Evolutionary conservation across 2,888 invertebrate genomes (phyloP), one percentile per base, ranked within the genome.

Genomic region (Hanleya hanleyi): DNA sequence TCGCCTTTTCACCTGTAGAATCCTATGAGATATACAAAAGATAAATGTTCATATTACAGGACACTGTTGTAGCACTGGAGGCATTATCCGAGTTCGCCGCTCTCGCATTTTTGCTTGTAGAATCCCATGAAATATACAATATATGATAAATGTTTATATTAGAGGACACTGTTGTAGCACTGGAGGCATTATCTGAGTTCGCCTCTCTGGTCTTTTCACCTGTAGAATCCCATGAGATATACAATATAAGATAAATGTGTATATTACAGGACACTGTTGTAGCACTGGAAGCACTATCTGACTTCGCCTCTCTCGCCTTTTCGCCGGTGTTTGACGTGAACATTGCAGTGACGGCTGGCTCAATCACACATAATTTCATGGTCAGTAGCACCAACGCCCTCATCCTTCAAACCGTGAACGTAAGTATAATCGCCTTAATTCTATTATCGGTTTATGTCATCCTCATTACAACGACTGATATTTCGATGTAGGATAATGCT

Each of bases 231-330:
- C n/a, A n/a, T n/a, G n/a, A n/a, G n/a, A n/a, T n/a, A n/a, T n/a
- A n/a, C n/a, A n/a, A n/a, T n/a, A n/a, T n/a, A n/a, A n/a, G n/a
- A n/a, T n/a, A n/a, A n/a, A n/a, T n/a, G n/a, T n/a, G n/a, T n/a
- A n/a, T n/a, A n/a, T n/a, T n/a, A 15, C 72, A 90, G 89, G 91
- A 91, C 75, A 91, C 91, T 1, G 90, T 91, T 18, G 74, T 91
- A 37, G 91, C 87, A 4, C 84, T 91, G 36, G 88, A 90, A 78
- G 88, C 91, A 18, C 79, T 91, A 67, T 89, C 90, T 4, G 83
- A 86, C 68, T 87, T 88, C 76, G 90, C 88, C 15, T 77, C 77
- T 12, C 81, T 86, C 76, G 80, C 84, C 6, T 86, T 78, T 71
- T 77, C 81, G 50, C 78, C 76, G 65, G 81, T 74, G 69, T 84